These are phyloP conservation scores for Xiphophorus birchmanni DNA, from an alignment of 2,797 vertebrate species.

Conservation along the genomic window DNA sequence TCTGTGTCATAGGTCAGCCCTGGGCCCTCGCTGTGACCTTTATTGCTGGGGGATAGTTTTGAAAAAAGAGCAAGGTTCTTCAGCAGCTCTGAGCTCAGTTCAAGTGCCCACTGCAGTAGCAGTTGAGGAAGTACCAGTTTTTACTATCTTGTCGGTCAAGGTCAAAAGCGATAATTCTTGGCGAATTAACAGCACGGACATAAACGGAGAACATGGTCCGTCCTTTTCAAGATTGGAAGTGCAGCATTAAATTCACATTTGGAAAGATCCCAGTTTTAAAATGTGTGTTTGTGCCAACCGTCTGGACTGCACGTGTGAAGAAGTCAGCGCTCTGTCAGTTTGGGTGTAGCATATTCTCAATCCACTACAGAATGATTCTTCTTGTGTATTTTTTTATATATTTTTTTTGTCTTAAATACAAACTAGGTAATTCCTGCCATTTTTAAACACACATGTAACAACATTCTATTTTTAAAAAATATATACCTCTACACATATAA, in stretches of 20 bases:
- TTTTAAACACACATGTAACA: conserved; percentile 13
- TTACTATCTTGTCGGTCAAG: conserved; percentile 40
- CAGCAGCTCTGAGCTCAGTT: conserved; percentile 56
- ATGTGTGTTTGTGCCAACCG: conserved; percentile 22
- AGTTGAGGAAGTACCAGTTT: conserved; percentile 30
- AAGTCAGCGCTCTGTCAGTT: conserved; percentile 22
- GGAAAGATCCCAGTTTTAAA: conserved; percentile 11
- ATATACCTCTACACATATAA: neutral
- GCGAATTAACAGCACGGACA: conserved; percentile 36
- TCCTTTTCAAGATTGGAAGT: conserved; percentile 10
- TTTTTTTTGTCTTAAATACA: conserved; percentile 44
- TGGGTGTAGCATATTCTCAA: conserved; percentile 49
- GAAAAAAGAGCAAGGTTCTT: conserved; percentile 58
- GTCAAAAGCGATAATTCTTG: conserved; percentile 33
- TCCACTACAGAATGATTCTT: conserved; percentile 39
- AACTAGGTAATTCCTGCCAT: conserved; percentile 34
- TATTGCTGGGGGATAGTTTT: conserved; percentile 84
- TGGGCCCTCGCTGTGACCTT: conserved; percentile 91
- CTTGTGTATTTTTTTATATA: conserved; percentile 18
- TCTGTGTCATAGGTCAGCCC: conserved; percentile 90
- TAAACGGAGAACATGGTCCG: conserved; percentile 19
- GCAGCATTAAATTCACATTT: conserved; percentile 8
- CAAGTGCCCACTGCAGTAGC: conserved; percentile 47
- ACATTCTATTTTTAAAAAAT: neutral
- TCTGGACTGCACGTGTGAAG: conserved; percentile 30